Base-by-base conservation (phyloP, 2,888 invertebrate genomes). In the Trissoscelio sp. region DNA sequence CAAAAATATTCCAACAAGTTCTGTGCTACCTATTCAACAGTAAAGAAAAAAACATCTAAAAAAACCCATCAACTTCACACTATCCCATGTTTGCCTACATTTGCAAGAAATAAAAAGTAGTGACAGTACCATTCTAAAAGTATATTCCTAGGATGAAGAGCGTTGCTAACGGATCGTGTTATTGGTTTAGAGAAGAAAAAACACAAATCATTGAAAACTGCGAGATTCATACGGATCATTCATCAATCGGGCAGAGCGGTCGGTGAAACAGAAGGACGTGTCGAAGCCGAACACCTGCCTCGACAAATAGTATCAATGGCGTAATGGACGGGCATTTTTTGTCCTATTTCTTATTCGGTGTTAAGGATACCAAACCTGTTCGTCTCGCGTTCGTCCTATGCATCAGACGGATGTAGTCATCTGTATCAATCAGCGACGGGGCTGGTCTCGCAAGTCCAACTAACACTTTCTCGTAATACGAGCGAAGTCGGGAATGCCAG, bases 391-490 rank as follows among this genome's bases (percentile, higher is more conserved):
- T 67, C 82, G 83, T 80, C 81, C 79, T 77, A 82, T 83, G 83
- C 85, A 82, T 87, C 85, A 84, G 75, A 85, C 83, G 82, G 83
- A 87, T 86, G 86, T 85, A 87, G 86, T 88, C 88, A 86, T 89
- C 88, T 86, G 86, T 87, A 87, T 89, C 88, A 88, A 89, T 89
- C 88, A 86, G 84, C 78, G 42, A 60, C 73, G 79, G 79, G 77
- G 58, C 83, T 51, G 64, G 80, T 80, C 80, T 55, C 58, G 55
- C 64, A 44, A 53, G 48, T 60, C 53, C 16, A 11, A 39, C 69
- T 34, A 64, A 82, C 85, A 86, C 85, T 87, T 87, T 87, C 86
- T 85, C 87, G 84, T 11, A 31, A 16, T 22, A 42, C 18, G 11
- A 42, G 24, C 14, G 67, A 31, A 72, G 60, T n/a, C 31, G 39